These are phyloP conservation scores for Aspidoscelis tigris DNA, from an alignment of 2,113 vertebrate genomes.

Conservation along the genomic window DNA sequence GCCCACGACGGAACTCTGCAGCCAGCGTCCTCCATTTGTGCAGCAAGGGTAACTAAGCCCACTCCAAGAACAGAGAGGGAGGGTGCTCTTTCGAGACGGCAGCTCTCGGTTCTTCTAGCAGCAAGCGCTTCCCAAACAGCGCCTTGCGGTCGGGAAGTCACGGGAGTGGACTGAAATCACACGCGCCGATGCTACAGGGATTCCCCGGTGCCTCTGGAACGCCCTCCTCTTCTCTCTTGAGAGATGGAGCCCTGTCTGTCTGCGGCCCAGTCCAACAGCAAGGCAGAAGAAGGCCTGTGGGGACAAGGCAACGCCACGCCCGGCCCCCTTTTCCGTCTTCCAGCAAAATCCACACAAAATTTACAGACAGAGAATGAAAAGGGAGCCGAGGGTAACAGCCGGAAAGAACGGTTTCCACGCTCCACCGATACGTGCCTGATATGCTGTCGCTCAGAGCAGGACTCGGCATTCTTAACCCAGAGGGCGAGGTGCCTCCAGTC, in stretches of 20 bases:
- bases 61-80: constrained; percentile 44
- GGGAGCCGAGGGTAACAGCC: constrained; percentile 36
- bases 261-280: constrained; percentile 34
- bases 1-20: fast-evolving
- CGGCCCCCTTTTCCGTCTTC: constrained; percentile 55
- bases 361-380: constrained; percentile 55
- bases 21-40: fast-evolving
- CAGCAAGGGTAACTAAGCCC: constrained; percentile 13
- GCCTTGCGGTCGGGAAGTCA: constrained; percentile 45
- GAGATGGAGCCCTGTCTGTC: neutral
- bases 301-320: constrained; percentile 12
- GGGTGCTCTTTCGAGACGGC: constrained; percentile 49
- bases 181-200: constrained; percentile 37
- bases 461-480: constrained; percentile 51
- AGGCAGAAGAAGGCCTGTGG: constrained; percentile 21
- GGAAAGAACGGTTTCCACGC: constrained; percentile 49
- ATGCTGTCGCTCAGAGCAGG: constrained; percentile 52
- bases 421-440: constrained; percentile 63
- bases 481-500: constrained; percentile 48
- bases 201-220: neutral
- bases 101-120: constrained; percentile 67
- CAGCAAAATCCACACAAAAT: constrained; percentile 49
- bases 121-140: constrained; percentile 66
- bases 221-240: constrained; percentile 22
- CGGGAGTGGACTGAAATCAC: constrained; percentile 58